phyloP scores from a whole-genome alignment of 2,888 invertebrate genomes.

The Rhabditoides inermis region DNA sequence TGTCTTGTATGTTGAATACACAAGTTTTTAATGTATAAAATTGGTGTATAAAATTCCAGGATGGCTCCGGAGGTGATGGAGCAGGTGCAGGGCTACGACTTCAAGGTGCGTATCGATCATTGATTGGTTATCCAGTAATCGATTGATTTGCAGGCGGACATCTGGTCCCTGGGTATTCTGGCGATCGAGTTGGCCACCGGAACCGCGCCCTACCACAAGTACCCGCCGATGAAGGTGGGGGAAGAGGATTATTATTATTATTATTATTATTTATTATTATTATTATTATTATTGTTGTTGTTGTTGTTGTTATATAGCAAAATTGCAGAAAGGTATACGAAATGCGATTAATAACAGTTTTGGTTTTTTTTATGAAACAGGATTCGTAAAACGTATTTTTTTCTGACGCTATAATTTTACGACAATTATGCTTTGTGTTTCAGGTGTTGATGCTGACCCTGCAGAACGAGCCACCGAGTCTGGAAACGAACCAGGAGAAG shows the following conservation, averaged over 20 bases:
- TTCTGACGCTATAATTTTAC: too few relatives aligned
- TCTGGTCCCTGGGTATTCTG: conserved; percentile 88
- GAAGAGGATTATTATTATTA: too few relatives aligned
- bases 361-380: not conserved
- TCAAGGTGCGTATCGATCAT: conserved; percentile 54
- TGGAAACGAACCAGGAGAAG: conserved; percentile 88
- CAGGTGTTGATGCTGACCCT: conserved; percentile 84
- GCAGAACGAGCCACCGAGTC: conserved; percentile 90
- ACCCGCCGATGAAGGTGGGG: conserved; percentile 86
- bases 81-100: conserved; percentile 82
- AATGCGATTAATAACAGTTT: too few relatives aligned
- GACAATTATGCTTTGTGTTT: not conserved
- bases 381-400: too few relatives aligned
- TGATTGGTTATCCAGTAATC: not conserved
- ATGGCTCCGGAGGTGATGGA: conserved; percentile 99
- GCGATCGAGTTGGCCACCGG: conserved; percentile 98
- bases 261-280: too few relatives aligned
- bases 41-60: conserved; percentile 16
- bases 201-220: conserved; percentile 96
- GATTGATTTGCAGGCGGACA: conserved; percentile 69
- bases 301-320: too few relatives aligned
- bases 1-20: too few relatives aligned
- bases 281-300: too few relatives aligned
- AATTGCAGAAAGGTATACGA: too few relatives aligned
- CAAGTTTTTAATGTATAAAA: not conserved